A percentile compares a stretch with the other conserved stretches of the same genome.
Conservation (phyloP, 1,140 invertebrate species). For the Frieseomelitta varia region DNA sequence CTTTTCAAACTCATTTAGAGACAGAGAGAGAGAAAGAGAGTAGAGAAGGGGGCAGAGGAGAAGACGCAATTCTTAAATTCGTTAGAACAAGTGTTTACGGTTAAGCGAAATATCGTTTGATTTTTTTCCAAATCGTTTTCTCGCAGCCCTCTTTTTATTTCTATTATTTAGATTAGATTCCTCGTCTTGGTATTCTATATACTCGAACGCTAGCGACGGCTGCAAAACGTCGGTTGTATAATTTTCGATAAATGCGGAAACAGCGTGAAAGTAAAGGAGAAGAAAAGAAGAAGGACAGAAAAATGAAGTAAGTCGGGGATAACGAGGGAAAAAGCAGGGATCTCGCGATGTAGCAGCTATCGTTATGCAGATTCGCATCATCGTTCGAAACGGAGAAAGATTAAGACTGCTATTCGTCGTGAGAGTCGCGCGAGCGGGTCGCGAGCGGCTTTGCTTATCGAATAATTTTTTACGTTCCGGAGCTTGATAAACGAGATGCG, state of each 20-base stretch:
- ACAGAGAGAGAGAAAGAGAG: no score
- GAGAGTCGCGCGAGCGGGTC: background rate
- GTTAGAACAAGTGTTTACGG: background rate
- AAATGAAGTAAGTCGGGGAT: background rate
- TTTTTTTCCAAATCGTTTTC: background rate
- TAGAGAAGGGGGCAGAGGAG: no score
- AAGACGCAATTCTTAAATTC: conserved; percentile 3
- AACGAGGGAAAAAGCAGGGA: background rate
- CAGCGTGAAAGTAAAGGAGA: background rate
- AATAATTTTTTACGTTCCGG: conserved; percentile 4
- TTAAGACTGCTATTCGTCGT: conserved; percentile 12
- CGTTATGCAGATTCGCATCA: conserved; percentile 18
- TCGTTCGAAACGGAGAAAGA: conserved; percentile 1
- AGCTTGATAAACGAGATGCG: background rate
- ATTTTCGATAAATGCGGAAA: background rate
- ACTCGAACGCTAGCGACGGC: background rate
- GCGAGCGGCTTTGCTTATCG: conserved; percentile 1
- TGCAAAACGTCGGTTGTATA: background rate
- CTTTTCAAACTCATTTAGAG: background rate
- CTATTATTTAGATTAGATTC: conserved; percentile 13
- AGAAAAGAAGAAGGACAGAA: no score
- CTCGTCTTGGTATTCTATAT: background rate
- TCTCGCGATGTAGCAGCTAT: conserved; percentile 3
- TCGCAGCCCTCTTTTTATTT: no score
- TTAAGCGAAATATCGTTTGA: background rate